Base-by-base conservation (phyloP, 2,888 invertebrate species). In the Acanthacorydalis orientalis region DNA sequence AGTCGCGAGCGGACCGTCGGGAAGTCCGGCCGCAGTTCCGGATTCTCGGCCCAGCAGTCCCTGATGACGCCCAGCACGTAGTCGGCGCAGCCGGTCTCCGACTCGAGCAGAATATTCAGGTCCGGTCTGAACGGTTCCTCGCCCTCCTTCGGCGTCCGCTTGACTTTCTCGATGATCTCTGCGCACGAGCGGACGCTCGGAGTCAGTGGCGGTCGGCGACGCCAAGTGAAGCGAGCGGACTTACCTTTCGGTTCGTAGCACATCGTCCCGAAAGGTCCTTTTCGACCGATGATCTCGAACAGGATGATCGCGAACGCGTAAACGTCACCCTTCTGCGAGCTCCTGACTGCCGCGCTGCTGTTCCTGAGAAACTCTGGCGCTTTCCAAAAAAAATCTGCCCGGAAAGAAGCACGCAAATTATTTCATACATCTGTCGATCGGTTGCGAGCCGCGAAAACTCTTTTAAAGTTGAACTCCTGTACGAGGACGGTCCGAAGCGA, bases 271-370 rank as follows among this genome's bases (percentile, higher is more conserved):
- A 88, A 95, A 8, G 93, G 93, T 45, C 95, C 93, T 62, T 83
- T 79, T 54, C 95, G 75, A 48, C 87, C 87, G 59, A 93, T 80
- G 55, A 95, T 86, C 72, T 95, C 95, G 64, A 91, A 93, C 53
- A 96, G 72, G 60, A 95, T 92, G 56, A 95, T 89, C 49, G 87
- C 90, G 68, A 98, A 98, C 15, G 97, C 89, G 66, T 96, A 98
- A 12, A 96, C 85, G 65, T 95, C 95, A 14, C 85, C 92, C 65
- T 90, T 89, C 62, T 83, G 90, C 15, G 87, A 83, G 40, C 91
- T 91, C 55, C 73, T 63, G 44, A 70, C 72, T 51, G 79, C 78
- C 50, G 75, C 70, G 53, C 77, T 77, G 51, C 81, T 75, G 59
- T 82, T 75, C 49, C 91, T 73, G 54, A 95, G 67, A 48, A 91